phyloP scores from a whole-genome alignment of 92 coral and sea anemone genomes.

The Phenganax subtilis region DNA sequence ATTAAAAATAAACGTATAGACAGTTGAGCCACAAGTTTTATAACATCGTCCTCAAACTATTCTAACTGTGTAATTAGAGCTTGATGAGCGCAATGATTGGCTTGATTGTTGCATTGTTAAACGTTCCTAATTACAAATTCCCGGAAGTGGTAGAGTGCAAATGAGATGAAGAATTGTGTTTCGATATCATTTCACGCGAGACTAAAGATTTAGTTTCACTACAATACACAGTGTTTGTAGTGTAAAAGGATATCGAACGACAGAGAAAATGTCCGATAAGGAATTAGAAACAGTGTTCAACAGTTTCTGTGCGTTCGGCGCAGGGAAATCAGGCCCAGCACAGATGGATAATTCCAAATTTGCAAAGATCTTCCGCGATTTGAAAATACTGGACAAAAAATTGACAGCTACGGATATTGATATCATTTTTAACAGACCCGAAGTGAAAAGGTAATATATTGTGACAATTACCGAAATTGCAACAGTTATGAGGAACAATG shows the following conservation, averaged over 20 bases:
- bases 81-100: neutral
- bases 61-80: too few relatives aligned
- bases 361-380: conserved; percentile 75
- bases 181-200: neutral
- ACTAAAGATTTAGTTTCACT: neutral
- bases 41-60: too few relatives aligned
- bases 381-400: conserved; percentile 70
- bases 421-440: conserved; percentile 84
- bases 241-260: neutral
- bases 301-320: conserved; percentile 91
- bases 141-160: conserved; percentile 2
- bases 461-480: neutral
- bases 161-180: neutral
- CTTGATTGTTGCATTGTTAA: neutral
- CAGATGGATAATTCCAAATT: conserved; percentile 89
- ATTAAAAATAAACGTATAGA: too few relatives aligned
- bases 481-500: neutral
- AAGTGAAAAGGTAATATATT: conserved; percentile 70
- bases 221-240: conserved; percentile 1
- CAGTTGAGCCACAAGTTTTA: too few relatives aligned
- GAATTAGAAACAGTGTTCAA: conserved; percentile 50
- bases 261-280: conserved; percentile 14
- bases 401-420: conserved; percentile 82
- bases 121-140: conserved; percentile 6
- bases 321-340: conserved; percentile 63